Conservation (phyloP, 2,113 vertebrate species). For the Mormyrus lacerda region DNA sequence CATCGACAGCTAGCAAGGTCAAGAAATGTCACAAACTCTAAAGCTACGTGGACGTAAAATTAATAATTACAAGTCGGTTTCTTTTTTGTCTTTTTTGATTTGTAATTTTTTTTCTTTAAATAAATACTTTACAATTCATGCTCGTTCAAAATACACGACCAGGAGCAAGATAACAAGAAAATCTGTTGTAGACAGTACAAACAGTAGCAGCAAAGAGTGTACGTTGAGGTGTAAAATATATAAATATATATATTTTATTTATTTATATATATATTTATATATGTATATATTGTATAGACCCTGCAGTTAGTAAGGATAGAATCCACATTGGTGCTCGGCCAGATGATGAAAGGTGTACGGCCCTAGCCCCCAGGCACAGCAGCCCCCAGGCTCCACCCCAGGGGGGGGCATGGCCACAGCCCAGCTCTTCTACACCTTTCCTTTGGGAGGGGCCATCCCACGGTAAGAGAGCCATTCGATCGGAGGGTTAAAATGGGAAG, state of each 20-base stretch:
- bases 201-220: constrained; percentile 89
- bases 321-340: constrained; percentile 55
- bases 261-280: constrained; percentile 24
- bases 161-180: constrained; percentile 72
- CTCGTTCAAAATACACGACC: constrained; percentile 86
- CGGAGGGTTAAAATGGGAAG: not conserved
- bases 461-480: not conserved
- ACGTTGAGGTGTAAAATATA: constrained; percentile 64
- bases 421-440: not conserved
- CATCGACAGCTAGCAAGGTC: constrained; percentile 78
- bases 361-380: constrained; percentile 35
- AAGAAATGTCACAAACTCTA: constrained; percentile 81
- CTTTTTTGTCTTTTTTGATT: constrained; percentile 59
- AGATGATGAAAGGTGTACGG: constrained; percentile 57
- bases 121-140: constrained; percentile 96
- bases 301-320: constrained; percentile 71
- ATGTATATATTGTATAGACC: constrained; percentile 55
- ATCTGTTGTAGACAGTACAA: constrained; percentile 78
- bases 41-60: constrained; percentile 83
- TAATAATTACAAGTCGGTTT: constrained; percentile 68
- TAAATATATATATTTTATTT: constrained; percentile 5
- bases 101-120: constrained; percentile 81
- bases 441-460: not conserved
- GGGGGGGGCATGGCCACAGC: not conserved
- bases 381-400: not conserved